These are phyloP conservation scores for Globodera ellingtonae DNA, from an alignment of 1,140 invertebrate species.

Conservation along the genomic window DNA sequence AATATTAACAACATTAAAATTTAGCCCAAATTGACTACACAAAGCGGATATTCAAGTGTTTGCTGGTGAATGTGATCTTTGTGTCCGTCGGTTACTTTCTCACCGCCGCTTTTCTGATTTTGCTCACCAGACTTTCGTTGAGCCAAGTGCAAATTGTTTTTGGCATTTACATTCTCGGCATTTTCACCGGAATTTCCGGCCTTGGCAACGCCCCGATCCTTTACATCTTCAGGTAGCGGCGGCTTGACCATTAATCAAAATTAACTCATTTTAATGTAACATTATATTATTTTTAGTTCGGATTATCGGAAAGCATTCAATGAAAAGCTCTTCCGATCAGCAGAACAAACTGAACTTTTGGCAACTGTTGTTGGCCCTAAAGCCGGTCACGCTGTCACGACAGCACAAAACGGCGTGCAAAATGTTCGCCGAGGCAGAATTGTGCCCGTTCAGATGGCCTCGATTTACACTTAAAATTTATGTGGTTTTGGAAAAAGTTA, in stretches of 20 bases:
- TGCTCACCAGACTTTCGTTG: background rate
- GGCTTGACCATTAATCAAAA: too few relatives aligned
- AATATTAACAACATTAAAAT: background rate
- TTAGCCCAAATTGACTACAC: background rate
- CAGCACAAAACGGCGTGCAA: too few relatives aligned
- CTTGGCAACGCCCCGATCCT: background rate
- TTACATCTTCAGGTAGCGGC: background rate
- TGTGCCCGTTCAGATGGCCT: too few relatives aligned
- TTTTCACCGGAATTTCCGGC: background rate
- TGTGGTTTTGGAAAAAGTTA: too few relatives aligned
- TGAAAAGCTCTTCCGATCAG: background rate
- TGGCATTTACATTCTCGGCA: background rate
- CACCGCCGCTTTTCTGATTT: background rate
- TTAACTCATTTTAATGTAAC: too few relatives aligned
- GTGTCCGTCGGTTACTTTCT: background rate
- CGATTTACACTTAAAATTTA: too few relatives aligned
- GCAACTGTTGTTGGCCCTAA: too few relatives aligned
- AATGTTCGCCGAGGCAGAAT: too few relatives aligned
- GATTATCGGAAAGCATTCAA: background rate
- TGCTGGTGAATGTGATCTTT: background rate
- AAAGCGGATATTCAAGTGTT: background rate
- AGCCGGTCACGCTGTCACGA: too few relatives aligned
- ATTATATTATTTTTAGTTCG: background rate
- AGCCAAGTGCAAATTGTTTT: background rate
- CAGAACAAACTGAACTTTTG: background rate